These are phyloP conservation scores for Rhyzopertha dominica DNA, from an alignment of 1,140 invertebrate genomes.

Conservation along the genomic window DNA sequence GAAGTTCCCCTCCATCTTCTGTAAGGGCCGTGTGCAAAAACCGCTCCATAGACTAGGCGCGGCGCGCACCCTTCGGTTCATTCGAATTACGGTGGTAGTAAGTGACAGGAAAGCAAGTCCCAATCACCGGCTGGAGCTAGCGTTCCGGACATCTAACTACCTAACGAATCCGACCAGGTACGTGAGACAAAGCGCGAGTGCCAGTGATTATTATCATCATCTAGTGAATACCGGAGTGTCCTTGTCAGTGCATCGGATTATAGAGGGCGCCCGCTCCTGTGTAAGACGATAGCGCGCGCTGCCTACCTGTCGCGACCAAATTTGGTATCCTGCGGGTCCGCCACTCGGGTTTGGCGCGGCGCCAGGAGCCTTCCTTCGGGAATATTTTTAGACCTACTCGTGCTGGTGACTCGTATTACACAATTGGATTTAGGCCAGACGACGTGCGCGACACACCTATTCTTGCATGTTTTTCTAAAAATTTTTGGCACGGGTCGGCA, in stretches of 20 bases:
- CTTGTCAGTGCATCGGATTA: not conserved
- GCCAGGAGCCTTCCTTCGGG: conserved; percentile 18
- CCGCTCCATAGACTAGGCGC: conserved; percentile 43
- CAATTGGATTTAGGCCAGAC: conserved; percentile 27
- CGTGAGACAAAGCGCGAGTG: conserved; percentile 8
- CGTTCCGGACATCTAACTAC: conserved; percentile 37
- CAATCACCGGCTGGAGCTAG: conserved; percentile 24
- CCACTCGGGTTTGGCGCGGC: conserved; percentile 16
- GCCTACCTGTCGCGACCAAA: conserved; percentile 26
- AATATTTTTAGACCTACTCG: conserved; percentile 26
- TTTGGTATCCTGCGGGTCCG: conserved; percentile 28
- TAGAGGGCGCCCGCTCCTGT: conserved; percentile 2
- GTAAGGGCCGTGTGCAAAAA: conserved; percentile 45
- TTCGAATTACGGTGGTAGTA: conserved; percentile 46
- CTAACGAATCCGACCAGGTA: conserved; percentile 44
- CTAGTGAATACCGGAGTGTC: conserved; percentile 4
- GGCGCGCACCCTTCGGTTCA: conserved; percentile 24
- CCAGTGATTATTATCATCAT: not conserved
- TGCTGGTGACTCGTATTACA: conserved; percentile 27
- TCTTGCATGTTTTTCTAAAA: conserved; percentile 7
- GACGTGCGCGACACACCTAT: conserved; percentile 22
- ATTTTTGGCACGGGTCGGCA: not conserved
- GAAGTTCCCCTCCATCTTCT: conserved; percentile 27
- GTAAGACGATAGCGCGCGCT: conserved; percentile 9
- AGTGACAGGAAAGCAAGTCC: conserved; percentile 40